phyloP scores from a whole-genome alignment of 2,888 invertebrate species.

The Vannuccia rotundouncinata region DNA sequence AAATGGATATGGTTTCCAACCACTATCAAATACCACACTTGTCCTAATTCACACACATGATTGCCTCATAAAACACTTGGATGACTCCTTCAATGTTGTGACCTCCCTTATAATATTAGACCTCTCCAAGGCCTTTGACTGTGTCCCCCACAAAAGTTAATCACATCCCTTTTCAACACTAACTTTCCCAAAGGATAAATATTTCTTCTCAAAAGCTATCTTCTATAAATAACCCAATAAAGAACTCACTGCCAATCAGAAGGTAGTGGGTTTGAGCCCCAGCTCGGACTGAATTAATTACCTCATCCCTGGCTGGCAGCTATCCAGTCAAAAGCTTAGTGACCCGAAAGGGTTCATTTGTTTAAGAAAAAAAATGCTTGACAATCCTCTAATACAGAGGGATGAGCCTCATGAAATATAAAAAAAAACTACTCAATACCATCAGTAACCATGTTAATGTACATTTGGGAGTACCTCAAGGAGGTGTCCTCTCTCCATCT shows the following conservation, averaged over 20 bases:
- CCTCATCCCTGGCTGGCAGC: too few relatives aligned
- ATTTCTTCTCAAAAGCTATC: not conserved
- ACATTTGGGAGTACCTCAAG: slow-evolving; percentile 24
- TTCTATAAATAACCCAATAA: not conserved
- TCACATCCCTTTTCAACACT: not conserved
- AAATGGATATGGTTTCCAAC: not conserved
- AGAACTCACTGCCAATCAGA: too few relatives aligned
- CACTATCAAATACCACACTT: not conserved
- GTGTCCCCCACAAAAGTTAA: not conserved
- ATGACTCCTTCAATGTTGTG: not conserved
- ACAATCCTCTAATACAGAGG: too few relatives aligned
- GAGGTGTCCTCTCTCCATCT: not conserved
- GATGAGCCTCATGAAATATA: too few relatives aligned
- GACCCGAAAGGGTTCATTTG: too few relatives aligned
- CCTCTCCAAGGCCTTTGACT: not conserved
- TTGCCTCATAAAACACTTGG: not conserved
- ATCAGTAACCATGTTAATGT: slow-evolving; percentile 4
- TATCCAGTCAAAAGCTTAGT: too few relatives aligned
- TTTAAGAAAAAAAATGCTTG: too few relatives aligned
- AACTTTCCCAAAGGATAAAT: not conserved
- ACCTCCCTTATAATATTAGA: not conserved
- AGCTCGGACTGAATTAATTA: too few relatives aligned
- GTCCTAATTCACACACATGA: not conserved
- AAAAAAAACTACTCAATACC: not conserved
- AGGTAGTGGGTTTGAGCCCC: too few relatives aligned